Percentiles rank a stretch among this genome's conserved stretches.
Evolutionary conservation across 2,888 invertebrate species (phyloP).

Genomic region (Creontiades dilutus): DNA sequence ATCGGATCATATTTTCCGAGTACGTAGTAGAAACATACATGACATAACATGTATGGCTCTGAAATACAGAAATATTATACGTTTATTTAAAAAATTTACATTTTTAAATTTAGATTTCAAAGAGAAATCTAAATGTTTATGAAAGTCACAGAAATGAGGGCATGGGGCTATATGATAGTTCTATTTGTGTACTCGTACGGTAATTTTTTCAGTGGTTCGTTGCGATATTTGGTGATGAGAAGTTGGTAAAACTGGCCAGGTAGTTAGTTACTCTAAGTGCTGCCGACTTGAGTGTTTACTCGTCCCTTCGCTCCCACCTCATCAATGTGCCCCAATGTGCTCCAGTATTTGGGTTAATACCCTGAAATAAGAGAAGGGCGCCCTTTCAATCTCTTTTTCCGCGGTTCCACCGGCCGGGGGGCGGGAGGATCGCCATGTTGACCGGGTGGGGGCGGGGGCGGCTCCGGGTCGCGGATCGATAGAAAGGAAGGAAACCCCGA

Average conservation of each 20-base stretch:
- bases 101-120: too few relatives aligned
- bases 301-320: not conserved
- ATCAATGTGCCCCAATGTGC: not conserved
- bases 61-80: too few relatives aligned
- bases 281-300: not conserved
- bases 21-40: too few relatives aligned
- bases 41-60: too few relatives aligned
- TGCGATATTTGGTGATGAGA: too few relatives aligned
- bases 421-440: slow-evolving; percentile 48
- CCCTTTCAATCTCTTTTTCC: not conserved
- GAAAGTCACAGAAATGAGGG: too few relatives aligned
- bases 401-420: not conserved
- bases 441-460: slow-evolving; percentile 29
- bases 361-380: not conserved
- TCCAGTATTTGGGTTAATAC: slow-evolving; percentile 37
- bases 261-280: not conserved
- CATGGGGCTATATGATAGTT: too few relatives aligned
- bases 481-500: not conserved
- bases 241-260: not conserved
- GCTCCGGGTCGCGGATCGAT: slow-evolving; percentile 18
- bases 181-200: too few relatives aligned
- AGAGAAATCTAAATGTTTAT: too few relatives aligned
- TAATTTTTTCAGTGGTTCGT: too few relatives aligned
- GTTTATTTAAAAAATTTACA: too few relatives aligned
- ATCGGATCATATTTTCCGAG: too few relatives aligned